Evolutionary conservation across 2,888 invertebrate species (phyloP), one percentile per base, ranked within the genome.

Genomic region (Cacoxenus indagator): DNA sequence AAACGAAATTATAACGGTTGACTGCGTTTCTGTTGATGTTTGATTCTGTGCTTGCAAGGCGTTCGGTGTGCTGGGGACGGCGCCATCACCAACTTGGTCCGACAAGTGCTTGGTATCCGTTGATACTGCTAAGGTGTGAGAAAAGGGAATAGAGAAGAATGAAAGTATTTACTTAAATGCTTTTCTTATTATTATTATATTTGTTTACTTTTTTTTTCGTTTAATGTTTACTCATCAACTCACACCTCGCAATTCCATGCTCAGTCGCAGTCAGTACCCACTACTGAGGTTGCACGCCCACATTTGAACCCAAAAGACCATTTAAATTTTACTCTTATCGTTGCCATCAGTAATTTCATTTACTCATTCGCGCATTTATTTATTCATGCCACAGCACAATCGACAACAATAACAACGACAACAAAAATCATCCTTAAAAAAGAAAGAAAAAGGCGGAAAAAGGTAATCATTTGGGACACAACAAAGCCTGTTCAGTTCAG

Each of bases 1-100:
- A 85, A 86, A 87, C 81, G 87, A 87, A 86, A 87, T 87, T 86
- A 87, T 87, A 83, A 87, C 87, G 84, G 87, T 87, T 87, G 87
- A 86, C 84, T 87, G 87, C 78, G 84, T 86, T 85, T 87, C 87
- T 77, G 80, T 62, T 62, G 61, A 43, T 31, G 61, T 14, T 45
- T 62, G 61, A 62, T 62, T 62, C 24, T 24, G 43, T 17, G 43
- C 9, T 14, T 62, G 45, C 4, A 45, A 22, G n/a, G 43, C 43
- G 14, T n/a, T 27, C 29, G 27, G 61, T 62, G 14, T 24, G 37
- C 4, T 22, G 14, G n/a, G n/a, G n/a, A n/a, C n/a, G n/a, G 24
- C 61, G 19, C 24, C 17, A 3, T 8, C 48, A n/a, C 17, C 19
- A 19, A 22, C 54, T 54, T 31, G 31, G 31, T 17, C 26, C 4